Conservation (phyloP, 2,113 vertebrate genomes). For the Pyxicephalus adspersus region DNA sequence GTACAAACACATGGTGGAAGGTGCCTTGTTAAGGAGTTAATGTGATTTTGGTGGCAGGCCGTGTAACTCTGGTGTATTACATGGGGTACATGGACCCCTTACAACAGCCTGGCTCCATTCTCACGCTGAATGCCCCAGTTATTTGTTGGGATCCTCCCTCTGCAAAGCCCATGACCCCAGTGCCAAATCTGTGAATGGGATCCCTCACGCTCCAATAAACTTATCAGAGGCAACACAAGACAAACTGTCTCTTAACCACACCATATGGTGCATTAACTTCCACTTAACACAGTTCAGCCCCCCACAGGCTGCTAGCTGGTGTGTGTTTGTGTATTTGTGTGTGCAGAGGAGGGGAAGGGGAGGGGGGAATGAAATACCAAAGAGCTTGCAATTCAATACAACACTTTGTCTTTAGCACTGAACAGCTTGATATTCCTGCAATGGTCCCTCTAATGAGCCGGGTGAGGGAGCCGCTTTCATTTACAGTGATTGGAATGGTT, state of each 20-base stretch:
- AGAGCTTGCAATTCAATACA: slow-evolving; percentile 39
- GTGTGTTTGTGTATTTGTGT: not conserved
- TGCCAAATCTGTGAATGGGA: slow-evolving; percentile 30
- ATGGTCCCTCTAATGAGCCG: not conserved
- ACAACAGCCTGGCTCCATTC: slow-evolving; percentile 18
- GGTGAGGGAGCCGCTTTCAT: slow-evolving; percentile 1
- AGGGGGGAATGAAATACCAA: not conserved
- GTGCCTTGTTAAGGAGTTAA: not conserved
- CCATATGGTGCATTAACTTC: slow-evolving; percentile 57
- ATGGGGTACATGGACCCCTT: no score
- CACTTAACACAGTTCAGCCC: slow-evolving; percentile 49
- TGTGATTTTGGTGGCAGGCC: slow-evolving; percentile 2
- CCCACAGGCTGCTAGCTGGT: slow-evolving; percentile 9
- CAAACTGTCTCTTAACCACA: slow-evolving; percentile 53
- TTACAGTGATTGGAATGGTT: not conserved
- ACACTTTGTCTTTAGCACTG: not conserved
- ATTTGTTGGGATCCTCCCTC: not conserved
- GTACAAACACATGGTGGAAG: no score
- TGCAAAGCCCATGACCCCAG: slow-evolving; percentile 31
- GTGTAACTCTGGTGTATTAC: not conserved
- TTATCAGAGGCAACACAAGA: slow-evolving; percentile 42
- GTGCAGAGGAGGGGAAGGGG: not conserved
- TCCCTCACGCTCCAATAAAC: slow-evolving; percentile 46
- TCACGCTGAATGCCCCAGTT: not conserved
- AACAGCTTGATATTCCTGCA: not conserved